Percentiles rank a stretch among this genome's conserved stretches.
phyloP scores from a whole-genome alignment of 1,140 invertebrate species.

The Scaptomyza hsui region DNA sequence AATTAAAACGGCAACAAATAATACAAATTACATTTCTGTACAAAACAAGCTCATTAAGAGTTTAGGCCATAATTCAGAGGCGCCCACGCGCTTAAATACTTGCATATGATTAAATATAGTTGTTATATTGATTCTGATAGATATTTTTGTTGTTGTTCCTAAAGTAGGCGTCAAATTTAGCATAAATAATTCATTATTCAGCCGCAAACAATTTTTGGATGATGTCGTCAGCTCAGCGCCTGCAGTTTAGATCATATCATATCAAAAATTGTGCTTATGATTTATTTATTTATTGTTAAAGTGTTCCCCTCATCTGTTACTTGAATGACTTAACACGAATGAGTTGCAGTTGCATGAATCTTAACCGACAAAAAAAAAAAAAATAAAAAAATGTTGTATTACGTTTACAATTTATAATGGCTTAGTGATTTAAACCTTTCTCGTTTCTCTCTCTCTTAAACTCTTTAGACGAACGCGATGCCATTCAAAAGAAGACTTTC shows the following conservation, averaged over 20 bases:
- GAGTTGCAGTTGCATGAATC: slow-evolving; percentile 54
- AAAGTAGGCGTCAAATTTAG: slow-evolving; percentile 53
- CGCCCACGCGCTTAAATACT: slow-evolving; percentile 43
- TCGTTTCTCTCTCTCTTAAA: slow-evolving; percentile 74
- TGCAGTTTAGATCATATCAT: slow-evolving; percentile 48
- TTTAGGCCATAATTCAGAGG: slow-evolving; percentile 56
- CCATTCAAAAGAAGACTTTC: slow-evolving; percentile 99
- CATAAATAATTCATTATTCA: slow-evolving; percentile 51
- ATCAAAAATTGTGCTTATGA: slow-evolving; percentile 1
- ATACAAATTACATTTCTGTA: slow-evolving; percentile 47
- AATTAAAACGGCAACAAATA: slow-evolving; percentile 21
- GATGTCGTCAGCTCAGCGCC: slow-evolving; percentile 49
- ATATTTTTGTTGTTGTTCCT: slow-evolving; percentile 8
- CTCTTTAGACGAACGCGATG: slow-evolving; percentile 98
- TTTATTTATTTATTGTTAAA: neutral
- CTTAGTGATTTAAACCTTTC: slow-evolving; percentile 25
- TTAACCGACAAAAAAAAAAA: slow-evolving; percentile 23
- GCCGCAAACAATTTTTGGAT: slow-evolving; percentile 15
- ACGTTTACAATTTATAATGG: neutral
- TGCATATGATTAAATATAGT: slow-evolving; percentile 16
- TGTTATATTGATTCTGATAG: slow-evolving; percentile 16
- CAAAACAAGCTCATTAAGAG: slow-evolving; percentile 64
- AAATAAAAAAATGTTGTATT: slow-evolving; percentile 4
- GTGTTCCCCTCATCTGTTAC: neutral
- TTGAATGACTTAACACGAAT: slow-evolving; percentile 28